Conservation (phyloP, 2,113 vertebrate species). For the Mormyrus lacerda region DNA sequence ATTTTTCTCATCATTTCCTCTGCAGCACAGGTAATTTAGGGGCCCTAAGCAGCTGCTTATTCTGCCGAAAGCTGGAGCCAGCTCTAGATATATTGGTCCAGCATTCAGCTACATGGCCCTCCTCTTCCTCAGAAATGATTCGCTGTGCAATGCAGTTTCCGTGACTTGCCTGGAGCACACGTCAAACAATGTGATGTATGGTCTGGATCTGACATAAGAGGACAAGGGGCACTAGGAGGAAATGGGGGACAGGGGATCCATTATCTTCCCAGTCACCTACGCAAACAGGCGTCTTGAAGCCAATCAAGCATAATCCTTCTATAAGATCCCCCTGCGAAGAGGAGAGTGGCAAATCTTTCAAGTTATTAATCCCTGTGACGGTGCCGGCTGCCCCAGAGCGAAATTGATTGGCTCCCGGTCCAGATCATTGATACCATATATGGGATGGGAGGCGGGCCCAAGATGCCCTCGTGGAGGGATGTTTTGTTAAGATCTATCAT, state of each 20-base stretch:
- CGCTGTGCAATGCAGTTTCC: conserved; percentile 11
- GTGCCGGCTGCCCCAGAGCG: background rate
- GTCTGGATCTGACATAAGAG: conserved; percentile 13
- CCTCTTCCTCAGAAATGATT: conserved; percentile 29
- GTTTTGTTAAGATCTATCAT: background rate
- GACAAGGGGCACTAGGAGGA: conserved; percentile 42
- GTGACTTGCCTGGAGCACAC: background rate
- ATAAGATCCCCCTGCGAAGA: conserved; percentile 2
- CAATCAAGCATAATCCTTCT: background rate
- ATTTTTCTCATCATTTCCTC: too few relatives aligned
- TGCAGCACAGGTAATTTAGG: background rate
- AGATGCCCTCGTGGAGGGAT: background rate
- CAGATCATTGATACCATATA: background rate
- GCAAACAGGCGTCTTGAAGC: background rate
- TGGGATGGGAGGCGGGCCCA: background rate
- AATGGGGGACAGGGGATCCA: background rate
- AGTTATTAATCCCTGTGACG: conserved; percentile 21
- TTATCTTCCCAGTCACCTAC: background rate
- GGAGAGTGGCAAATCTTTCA: conserved; percentile 18
- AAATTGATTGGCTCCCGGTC: conserved; percentile 1
- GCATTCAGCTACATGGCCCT: conserved; percentile 13
- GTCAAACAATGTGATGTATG: background rate
- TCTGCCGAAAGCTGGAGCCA: background rate
- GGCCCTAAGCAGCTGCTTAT: background rate
- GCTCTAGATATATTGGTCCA: background rate